Conservation (phyloP, 2,888 invertebrate genomes). For the Pecten maximus region DNA sequence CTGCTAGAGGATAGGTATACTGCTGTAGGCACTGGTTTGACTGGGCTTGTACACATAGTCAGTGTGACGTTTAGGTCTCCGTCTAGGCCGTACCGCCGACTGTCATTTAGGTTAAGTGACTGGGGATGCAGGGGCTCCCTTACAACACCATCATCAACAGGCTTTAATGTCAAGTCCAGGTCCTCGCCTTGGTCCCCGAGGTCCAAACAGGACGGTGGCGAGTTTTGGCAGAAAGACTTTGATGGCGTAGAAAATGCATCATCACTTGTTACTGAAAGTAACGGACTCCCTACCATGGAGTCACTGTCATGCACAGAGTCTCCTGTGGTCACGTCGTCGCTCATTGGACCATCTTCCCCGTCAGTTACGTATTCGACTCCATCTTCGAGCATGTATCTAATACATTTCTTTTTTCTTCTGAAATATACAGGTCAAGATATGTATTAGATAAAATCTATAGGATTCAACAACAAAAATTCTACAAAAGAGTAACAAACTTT, state of each 20-base stretch:
- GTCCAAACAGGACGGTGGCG: constrained; percentile 51
- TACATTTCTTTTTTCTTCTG: constrained; percentile 84
- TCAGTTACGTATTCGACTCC: constrained; percentile 67
- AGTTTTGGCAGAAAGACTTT: constrained; percentile 59
- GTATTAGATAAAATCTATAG: neutral
- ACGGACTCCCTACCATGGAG: constrained; percentile 71
- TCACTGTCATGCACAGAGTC: constrained; percentile 71
- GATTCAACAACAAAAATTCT: neutral
- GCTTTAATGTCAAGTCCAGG: constrained; percentile 44
- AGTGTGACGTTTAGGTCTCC: neutral
- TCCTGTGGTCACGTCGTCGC: constrained; percentile 65
- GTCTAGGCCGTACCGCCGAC: constrained; percentile 10
- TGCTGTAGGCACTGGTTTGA: constrained; percentile 30
- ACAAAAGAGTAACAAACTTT: neutral
- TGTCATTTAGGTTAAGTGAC: constrained; percentile 3
- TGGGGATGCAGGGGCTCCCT: neutral
- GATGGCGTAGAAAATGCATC: constrained; percentile 67
- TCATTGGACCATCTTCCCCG: constrained; percentile 69
- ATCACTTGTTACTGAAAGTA: constrained; percentile 65
- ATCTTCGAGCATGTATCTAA: constrained; percentile 79
- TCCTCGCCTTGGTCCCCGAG: constrained; percentile 40
- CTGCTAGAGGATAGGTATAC: neutral
- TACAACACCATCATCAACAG: constrained; percentile 35
- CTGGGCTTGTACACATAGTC: constrained; percentile 8
- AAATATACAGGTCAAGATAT: constrained; percentile 42